phyloP scores from a whole-genome alignment of 2,888 invertebrate species.

The Mongoloraphidia duomilia region DNA sequence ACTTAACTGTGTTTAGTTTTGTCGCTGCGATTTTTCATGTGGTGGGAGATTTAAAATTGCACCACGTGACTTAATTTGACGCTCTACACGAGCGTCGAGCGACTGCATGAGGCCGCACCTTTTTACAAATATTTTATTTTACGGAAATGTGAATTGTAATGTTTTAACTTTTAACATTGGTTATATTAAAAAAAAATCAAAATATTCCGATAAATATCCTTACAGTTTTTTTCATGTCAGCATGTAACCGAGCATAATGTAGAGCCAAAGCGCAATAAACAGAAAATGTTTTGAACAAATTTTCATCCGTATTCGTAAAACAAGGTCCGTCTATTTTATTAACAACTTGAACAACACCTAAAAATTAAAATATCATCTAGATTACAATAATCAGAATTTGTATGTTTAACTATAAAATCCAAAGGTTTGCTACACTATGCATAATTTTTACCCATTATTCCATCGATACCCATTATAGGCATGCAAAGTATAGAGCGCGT shows the following conservation, averaged over 20 bases:
- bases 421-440: neutral
- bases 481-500: slow-evolving; percentile 39
- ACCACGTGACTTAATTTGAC: too few species aligned
- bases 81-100: too few species aligned
- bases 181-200: too few species aligned
- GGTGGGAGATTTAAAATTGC: too few species aligned
- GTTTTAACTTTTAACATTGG: too few species aligned
- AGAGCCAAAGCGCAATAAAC: slow-evolving; percentile 42
- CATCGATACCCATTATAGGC: slow-evolving; percentile 36
- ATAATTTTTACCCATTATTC: slow-evolving; percentile 31
- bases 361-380: slow-evolving; percentile 7
- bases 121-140: too few species aligned
- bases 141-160: too few species aligned
- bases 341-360: slow-evolving; percentile 42
- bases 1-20: too few species aligned
- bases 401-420: slow-evolving; percentile 1
- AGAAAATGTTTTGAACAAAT: slow-evolving; percentile 38
- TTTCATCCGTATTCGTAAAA: slow-evolving; percentile 38
- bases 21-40: too few species aligned
- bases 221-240: slow-evolving; percentile 34
- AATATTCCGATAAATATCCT: slow-evolving; percentile 7
- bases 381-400: slow-evolving; percentile 15
- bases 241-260: slow-evolving; percentile 38
- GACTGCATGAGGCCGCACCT: too few species aligned
- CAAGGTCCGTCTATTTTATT: slow-evolving; percentile 36